Evolutionary conservation across 30 jellyfish, hydroid and myxozoan species (phyloP), one percentile per base, ranked within the genome.

Genomic region (Turritopsis rubra): DNA sequence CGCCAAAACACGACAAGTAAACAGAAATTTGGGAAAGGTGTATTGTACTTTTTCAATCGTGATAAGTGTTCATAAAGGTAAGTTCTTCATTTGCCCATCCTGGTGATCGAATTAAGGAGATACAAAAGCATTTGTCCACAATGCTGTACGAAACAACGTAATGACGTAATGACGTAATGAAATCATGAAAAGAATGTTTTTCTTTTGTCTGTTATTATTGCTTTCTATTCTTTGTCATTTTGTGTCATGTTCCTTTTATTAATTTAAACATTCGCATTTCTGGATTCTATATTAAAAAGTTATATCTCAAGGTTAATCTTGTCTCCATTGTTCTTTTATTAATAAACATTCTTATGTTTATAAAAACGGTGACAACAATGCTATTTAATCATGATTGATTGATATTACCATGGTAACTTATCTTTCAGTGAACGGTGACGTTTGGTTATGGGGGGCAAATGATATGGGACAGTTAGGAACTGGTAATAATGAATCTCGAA

Each of bases 361-460:
- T 81, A 9, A 21, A 13, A 13, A 29, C 77, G 0, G 60, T 41
- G 60, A 41, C 60, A 41, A 13, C 60, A 41, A 41, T n/a, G 30
- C 28, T 52, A 18, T 28, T 31, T 65, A 1, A 81, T 1, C n/a
- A 71, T 82, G 16, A 28, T 23, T 18, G 71, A 70, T 24, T 21
- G 72, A 54, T 54, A 54, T 16, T 16, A 54, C 72, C 20, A 54
- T 72, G 80, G 18, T 16, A n/a, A 41, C 60, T 41, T 41, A 13
- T 25, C 0, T 21, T 80, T 29, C 60, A 92, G 98, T 54, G 26
- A 28, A 85, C 26, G 98, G 98, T 7, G 98, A 92, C 68, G 92
- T 92, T 22, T 92, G 96, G 95, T 78, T 85, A 87, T 92, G 98
- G 98, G 98, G 98, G 0, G 75, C 94, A 7, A 92, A 92, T 88